Evolutionary conservation across 53 echinoderm and acorn worm genomes (phyloP).

Genomic region (Actinopyga echinites): DNA sequence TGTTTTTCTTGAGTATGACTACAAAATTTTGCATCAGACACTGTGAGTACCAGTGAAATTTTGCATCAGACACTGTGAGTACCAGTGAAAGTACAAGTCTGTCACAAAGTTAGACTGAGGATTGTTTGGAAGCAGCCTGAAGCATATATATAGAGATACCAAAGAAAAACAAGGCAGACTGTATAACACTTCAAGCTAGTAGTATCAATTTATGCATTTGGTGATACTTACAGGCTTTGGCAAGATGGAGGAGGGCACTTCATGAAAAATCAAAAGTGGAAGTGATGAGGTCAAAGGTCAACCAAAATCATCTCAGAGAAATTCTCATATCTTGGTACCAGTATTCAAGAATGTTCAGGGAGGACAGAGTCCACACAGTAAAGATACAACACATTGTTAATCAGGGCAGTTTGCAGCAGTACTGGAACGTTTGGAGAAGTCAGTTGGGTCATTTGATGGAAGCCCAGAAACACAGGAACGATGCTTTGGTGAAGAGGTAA

Average conservation of each 20-base stretch:
- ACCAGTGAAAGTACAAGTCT: too few species aligned
- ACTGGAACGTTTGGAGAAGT: conserved; percentile 5
- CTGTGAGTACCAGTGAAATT: too few species aligned
- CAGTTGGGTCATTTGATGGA: neutral
- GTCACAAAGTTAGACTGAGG: too few species aligned
- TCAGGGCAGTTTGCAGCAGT: neutral
- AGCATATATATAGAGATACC: too few species aligned
- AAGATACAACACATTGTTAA: neutral
- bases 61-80: too few species aligned
- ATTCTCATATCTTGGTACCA: neutral
- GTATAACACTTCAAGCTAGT: too few species aligned
- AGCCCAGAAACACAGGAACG: neutral
- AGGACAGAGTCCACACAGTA: neutral
- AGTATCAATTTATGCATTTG: too few species aligned
- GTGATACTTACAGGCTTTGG: neutral
- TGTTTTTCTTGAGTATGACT: too few species aligned
- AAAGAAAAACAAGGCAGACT: too few species aligned
- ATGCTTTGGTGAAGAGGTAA: neutral
- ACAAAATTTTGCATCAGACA: too few species aligned
- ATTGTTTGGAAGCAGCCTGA: too few species aligned
- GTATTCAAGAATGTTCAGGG: neutral
- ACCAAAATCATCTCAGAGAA: conserved; percentile 12
- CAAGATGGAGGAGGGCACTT: conserved; percentile 2
- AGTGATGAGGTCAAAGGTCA: conserved; percentile 29
- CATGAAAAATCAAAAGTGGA: conserved; percentile 1